Evolutionary conservation across 2,797 vertebrate genomes (phyloP).

Genomic region (Premnoplex brunnescens): DNA sequence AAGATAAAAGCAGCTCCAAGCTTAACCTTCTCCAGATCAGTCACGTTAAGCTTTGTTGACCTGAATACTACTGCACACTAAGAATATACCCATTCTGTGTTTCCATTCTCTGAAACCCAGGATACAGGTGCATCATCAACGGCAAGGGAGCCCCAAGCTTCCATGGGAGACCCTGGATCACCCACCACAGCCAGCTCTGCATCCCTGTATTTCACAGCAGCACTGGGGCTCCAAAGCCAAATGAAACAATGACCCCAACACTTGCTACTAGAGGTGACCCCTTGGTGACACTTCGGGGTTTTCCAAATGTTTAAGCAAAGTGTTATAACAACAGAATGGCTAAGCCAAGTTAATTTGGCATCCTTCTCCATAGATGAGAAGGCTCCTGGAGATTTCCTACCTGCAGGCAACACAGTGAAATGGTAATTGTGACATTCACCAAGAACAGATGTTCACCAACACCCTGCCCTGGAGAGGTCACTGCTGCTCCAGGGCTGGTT

Average conservation of each 20-base stretch:
- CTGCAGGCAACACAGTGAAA: not conserved
- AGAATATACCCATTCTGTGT: rapidly evolving
- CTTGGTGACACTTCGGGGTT: not conserved
- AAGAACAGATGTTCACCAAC: not conserved
- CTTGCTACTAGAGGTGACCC: not conserved
- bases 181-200: not conserved
- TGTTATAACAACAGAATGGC: not conserved
- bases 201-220: not conserved
- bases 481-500: not conserved
- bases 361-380: not conserved
- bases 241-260: too few relatives aligned
- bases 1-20: not conserved
- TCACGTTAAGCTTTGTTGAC: rapidly evolving
- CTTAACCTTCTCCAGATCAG: not conserved
- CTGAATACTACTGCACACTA: rapidly evolving
- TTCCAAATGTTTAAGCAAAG: not conserved
- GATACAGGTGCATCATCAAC: rapidly evolving
- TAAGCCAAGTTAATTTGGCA: not conserved
- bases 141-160: not conserved
- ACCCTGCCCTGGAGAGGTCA: not conserved
- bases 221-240: not conserved
- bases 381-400: not conserved
- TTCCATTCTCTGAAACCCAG: not conserved
- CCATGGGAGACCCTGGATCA: not conserved
- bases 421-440: not conserved